phyloP scores from a whole-genome alignment of 2,113 vertebrate species.

The Campylomormyrus numenius region DNA sequence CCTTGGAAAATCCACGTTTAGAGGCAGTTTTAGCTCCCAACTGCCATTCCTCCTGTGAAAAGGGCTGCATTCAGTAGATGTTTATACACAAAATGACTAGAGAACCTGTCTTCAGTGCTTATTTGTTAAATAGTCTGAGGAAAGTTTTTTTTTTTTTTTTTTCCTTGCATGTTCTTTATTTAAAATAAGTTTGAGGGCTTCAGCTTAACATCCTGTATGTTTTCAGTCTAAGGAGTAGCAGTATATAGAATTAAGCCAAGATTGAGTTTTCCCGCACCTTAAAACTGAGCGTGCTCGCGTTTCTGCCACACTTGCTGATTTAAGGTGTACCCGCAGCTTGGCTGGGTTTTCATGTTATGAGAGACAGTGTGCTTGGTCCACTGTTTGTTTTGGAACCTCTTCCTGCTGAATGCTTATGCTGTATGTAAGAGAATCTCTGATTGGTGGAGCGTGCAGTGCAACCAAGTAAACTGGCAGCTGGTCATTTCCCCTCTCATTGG shows the following conservation, averaged over 20 bases:
- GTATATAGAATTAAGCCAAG: background rate
- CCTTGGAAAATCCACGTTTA: background rate
- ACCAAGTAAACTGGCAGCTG: background rate
- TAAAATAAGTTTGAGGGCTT: background rate
- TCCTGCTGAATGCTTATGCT: background rate
- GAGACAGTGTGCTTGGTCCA: background rate
- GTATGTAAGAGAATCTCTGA: background rate
- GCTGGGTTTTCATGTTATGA: background rate
- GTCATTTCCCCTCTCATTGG: background rate
- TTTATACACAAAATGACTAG: background rate
- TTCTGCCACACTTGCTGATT: background rate
- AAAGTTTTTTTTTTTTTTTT: background rate
- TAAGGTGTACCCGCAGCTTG: background rate
- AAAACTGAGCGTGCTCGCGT: background rate
- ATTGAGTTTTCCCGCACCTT: background rate
- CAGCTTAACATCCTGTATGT: background rate
- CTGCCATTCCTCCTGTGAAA: background rate
- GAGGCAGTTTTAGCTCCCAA: background rate
- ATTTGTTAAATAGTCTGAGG: background rate
- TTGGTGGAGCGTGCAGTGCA: background rate
- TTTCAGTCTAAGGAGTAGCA: background rate
- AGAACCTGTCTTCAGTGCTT: background rate
- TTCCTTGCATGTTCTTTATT: background rate
- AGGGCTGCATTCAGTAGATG: background rate
- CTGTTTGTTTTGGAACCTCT: background rate